Evolutionary conservation across 2,888 invertebrate species (phyloP).

Genomic region (Hedychridium roseum): DNA sequence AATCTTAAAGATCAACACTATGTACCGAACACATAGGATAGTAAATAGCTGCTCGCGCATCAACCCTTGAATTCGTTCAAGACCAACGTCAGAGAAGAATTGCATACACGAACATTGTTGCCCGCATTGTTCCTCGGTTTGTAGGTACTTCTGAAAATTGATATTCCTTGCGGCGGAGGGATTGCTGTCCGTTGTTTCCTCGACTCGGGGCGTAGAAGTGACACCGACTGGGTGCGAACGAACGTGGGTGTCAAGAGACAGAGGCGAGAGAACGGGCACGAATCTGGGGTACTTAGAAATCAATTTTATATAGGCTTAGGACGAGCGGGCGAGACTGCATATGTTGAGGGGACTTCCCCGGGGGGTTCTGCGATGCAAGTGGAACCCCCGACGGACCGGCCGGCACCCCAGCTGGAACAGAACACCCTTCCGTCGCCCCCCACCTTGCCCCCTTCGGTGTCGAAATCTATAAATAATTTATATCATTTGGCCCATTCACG

Average conservation of each 20-base stretch:
- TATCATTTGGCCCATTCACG: conserved; percentile 62
- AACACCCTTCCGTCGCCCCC: conserved; percentile 24
- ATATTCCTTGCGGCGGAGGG: too few relatives aligned
- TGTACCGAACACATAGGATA: too few relatives aligned
- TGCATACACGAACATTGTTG: too few relatives aligned
- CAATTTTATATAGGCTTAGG: conserved; percentile 52
- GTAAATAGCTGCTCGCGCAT: too few relatives aligned
- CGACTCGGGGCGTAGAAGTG: background rate
- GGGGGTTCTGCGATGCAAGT: conserved; percentile 58
- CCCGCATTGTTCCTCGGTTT: too few relatives aligned
- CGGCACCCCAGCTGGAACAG: conserved; percentile 47
- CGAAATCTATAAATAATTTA: conserved; percentile 64
- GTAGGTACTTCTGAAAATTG: too few relatives aligned
- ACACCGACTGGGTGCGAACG: conserved; percentile 8
- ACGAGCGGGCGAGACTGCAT: conserved; percentile 53
- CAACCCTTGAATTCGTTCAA: too few relatives aligned
- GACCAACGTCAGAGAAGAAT: too few relatives aligned
- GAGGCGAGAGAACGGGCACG: conserved; percentile 41
- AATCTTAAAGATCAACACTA: too few relatives aligned
- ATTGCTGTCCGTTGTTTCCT: too few relatives aligned
- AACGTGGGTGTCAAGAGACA: conserved; percentile 56
- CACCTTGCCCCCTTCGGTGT: conserved; percentile 51
- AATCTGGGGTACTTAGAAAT: conserved; percentile 59
- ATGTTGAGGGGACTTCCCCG: conserved; percentile 57
- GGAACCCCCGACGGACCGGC: conserved; percentile 58